Evolutionary conservation across 2,888 invertebrate species (phyloP).

Genomic region (Coremacera marginata): DNA sequence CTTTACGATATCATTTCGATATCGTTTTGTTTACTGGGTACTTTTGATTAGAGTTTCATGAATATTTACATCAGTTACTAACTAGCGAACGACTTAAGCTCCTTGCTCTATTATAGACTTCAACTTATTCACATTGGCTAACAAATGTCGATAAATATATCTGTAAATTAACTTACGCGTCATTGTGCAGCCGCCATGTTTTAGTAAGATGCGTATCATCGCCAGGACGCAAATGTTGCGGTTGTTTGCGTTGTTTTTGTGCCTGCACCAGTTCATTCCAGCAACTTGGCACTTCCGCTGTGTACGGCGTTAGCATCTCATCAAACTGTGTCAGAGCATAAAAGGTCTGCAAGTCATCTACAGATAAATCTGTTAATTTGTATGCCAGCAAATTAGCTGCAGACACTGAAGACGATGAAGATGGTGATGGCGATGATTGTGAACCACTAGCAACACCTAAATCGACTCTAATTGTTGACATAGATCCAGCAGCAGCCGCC

Average conservation of each 20-base stretch:
- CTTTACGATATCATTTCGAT: no score
- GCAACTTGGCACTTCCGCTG: conserved; percentile 91
- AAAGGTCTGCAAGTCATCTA: conserved; percentile 76
- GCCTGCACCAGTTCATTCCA: conserved; percentile 95
- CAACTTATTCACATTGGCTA: no score
- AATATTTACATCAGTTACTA: no score
- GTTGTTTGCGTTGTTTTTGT: conserved; percentile 88
- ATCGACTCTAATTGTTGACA: conserved; percentile 46
- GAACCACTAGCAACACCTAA: not conserved
- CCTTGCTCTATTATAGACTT: no score
- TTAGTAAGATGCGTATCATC: conserved; percentile 82
- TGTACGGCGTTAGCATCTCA: conserved; percentile 74
- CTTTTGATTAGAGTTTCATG: no score
- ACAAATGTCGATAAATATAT: no score
- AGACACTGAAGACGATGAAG: conserved; percentile 50
- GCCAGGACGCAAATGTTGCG: conserved; percentile 78
- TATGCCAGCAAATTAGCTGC: conserved; percentile 71
- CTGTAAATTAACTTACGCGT: conserved; percentile 73
- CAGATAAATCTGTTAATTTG: conserved; percentile 71
- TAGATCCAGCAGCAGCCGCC: not conserved
- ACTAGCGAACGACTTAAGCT: no score
- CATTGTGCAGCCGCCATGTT: conserved; percentile 90
- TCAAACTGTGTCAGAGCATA: conserved; percentile 84
- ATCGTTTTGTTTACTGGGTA: no score
- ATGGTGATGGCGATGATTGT: conserved; percentile 59